These are phyloP conservation scores for Lethenteron reissneri DNA, from an alignment of 2,113 vertebrate species.

Conservation along the genomic window DNA sequence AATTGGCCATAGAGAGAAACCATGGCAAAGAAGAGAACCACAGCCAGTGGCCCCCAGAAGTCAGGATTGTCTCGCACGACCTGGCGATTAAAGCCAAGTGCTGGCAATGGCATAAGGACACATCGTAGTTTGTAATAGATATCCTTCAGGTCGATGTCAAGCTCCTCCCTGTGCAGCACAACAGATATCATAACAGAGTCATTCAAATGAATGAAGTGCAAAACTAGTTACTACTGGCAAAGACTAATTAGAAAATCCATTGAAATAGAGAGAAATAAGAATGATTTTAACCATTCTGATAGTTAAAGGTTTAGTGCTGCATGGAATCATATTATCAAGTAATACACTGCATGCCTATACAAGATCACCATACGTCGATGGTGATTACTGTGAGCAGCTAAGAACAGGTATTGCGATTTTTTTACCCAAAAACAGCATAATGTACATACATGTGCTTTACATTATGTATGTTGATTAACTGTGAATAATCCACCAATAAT, in stretches of 20 bases:
- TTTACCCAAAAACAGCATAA: too few relatives aligned
- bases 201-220: background rate
- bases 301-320: too few relatives aligned
- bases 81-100: constrained; percentile 86
- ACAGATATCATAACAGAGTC: too few relatives aligned
- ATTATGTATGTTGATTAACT: too few relatives aligned
- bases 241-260: background rate
- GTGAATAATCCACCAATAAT: too few relatives aligned
- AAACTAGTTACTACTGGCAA: background rate
- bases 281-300: background rate
- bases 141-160: constrained; percentile 93
- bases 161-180: constrained; percentile 41
- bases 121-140: constrained; percentile 98
- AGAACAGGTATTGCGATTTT: too few relatives aligned
- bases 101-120: constrained; percentile 95
- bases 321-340: too few relatives aligned
- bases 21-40: constrained; percentile 96
- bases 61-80: constrained; percentile 95
- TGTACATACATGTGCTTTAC: too few relatives aligned
- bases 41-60: constrained; percentile 86
- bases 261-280: background rate
- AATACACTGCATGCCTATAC: too few relatives aligned
- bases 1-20: constrained; percentile 95
- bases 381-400: too few relatives aligned
- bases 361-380: too few relatives aligned